Base-by-base conservation (phyloP, 2,888 invertebrate genomes). In the Toxonevra muliebris region DNA sequence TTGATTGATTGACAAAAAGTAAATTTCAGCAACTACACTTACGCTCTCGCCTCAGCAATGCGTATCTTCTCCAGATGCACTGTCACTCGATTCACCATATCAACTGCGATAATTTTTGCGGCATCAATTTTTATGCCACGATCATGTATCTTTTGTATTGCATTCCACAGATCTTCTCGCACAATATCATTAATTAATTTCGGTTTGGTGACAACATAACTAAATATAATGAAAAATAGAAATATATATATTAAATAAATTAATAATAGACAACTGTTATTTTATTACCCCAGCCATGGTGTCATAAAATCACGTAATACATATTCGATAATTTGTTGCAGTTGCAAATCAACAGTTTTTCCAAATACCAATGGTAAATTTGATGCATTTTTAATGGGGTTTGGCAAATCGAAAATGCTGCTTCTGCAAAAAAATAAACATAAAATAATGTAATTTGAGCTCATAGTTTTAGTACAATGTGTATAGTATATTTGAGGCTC, bases 21-120 rank as follows among this genome's bases (percentile, higher is more conserved):
- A 45, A 45, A 17, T 20, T n/a, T n/a, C 5, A 30, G 11, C 8
- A 5, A 10, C 15, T 45, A 45, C 19, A 89, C 92, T 90, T 87
- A 93, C 92, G 90, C 90, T 80, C 90, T 88, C 75, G 89, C 89
- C 83, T 91, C 91, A 11, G 93, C 91, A 79, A 92, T 90, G 74
- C 94, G 88, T 69, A 95, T 93, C 79, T 92, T 91, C 80, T 94
- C 94, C 86, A 96, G 93, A 87, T 96, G 96, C 69, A 90, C 89
- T 12, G 93, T 93, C 41, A 95, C 90, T 82, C 90, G 92, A 70
- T 89, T 90, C 2, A 94, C 91, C 87, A 95, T 91, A 82, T 93
- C 94, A 79, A 90, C 91, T 2, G 95, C 94, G 66, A 95, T 88
- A 65, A 96, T 86, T 84, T 93, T 93, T 62, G 94, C 91, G 69